phyloP scores from a whole-genome alignment of 2,888 invertebrate species.

The Caenorhabditis parvicauda region DNA sequence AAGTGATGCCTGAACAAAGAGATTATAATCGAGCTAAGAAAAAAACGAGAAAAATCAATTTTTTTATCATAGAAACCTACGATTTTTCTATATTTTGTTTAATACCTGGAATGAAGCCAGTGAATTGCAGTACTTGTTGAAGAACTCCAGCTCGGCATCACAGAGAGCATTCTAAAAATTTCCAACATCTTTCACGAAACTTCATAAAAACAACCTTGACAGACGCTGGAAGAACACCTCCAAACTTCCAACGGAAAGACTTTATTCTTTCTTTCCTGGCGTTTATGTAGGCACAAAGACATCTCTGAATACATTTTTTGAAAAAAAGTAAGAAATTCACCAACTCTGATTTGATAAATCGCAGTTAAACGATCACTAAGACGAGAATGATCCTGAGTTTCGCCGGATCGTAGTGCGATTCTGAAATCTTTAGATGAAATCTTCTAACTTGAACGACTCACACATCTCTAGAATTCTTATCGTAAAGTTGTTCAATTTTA shows the following conservation, averaged over 20 bases:
- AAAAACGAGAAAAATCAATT: background rate
- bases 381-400: slow-evolving; percentile 5
- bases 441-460: slow-evolving; percentile 16
- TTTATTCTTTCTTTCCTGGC: slow-evolving; percentile 79
- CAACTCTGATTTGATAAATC: slow-evolving; percentile 82
- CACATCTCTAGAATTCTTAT: slow-evolving; percentile 29
- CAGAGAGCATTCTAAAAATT: slow-evolving; percentile 47
- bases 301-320: slow-evolving; percentile 67
- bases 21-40: background rate
- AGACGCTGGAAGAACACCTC: slow-evolving; percentile 85
- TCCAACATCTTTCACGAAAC: slow-evolving; percentile 1
- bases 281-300: slow-evolving; percentile 74
- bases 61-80: no score
- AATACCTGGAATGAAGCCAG: slow-evolving; percentile 30
- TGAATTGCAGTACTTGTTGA: slow-evolving; percentile 75
- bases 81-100: no score
- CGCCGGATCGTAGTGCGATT: slow-evolving; percentile 6
- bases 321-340: slow-evolving; percentile 69
- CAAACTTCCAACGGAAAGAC: slow-evolving; percentile 91
- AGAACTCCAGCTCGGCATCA: slow-evolving; percentile 72
- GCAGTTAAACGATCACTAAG: slow-evolving; percentile 59
- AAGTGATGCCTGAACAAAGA: slow-evolving; percentile 3
- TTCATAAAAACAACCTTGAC: slow-evolving; percentile 68
- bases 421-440: slow-evolving; percentile 13
- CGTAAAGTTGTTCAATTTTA: slow-evolving; percentile 33